Evolutionary conservation across 2,888 invertebrate genomes (phyloP), one percentile per base, ranked within the genome.

Genomic region (Hipparchia semele): DNA sequence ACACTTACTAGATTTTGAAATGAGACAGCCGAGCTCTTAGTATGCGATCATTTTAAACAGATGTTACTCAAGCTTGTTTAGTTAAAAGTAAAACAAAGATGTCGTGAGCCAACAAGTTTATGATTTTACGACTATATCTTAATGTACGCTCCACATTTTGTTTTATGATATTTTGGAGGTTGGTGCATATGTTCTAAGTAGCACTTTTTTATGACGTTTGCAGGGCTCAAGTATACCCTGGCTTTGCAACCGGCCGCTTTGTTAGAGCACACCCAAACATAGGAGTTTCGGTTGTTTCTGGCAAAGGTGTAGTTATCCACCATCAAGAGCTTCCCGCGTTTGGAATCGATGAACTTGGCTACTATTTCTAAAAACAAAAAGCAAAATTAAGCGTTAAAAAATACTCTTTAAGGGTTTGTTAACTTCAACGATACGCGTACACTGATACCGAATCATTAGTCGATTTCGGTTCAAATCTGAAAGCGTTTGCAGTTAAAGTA

Each of bases 321-420:
- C 33, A 53, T 51, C 33, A 65, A 33, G 6, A 65, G 65, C 7
- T 53, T 53, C 6, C 51, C 65, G 3, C 65, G 65, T 12, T 51
- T 51, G 2, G 65, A 65, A 33, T 51, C 23, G 9, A 65, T 53
- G 65, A 51, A 65, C 12, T 65, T 23, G 53, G 12, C 12, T 7
- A 13, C 1, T 4, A 9, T 33, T n/a, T 65, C 65, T 65, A 23
- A 39, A 65, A 65, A 12, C 51, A 46, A 39, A 72, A 73, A 67
- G 45, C n/a, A 68, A 56, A 23, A 70, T 6, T 10, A 65, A 33
- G 33, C 1, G 9, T 6, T n/a, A 45, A 33, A 65, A 12, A 23
- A 23, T 23, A 23, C 23, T 23, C 1, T 23, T 23, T 23, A 39
- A 1, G 39, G 39, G 39, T 39, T 2, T 39, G 39, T 39, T 39